Percentiles rank a stretch among this genome's conserved stretches.
Conservation (phyloP, 2,113 vertebrate species). For the Ophthalmolycus amberensis region DNA sequence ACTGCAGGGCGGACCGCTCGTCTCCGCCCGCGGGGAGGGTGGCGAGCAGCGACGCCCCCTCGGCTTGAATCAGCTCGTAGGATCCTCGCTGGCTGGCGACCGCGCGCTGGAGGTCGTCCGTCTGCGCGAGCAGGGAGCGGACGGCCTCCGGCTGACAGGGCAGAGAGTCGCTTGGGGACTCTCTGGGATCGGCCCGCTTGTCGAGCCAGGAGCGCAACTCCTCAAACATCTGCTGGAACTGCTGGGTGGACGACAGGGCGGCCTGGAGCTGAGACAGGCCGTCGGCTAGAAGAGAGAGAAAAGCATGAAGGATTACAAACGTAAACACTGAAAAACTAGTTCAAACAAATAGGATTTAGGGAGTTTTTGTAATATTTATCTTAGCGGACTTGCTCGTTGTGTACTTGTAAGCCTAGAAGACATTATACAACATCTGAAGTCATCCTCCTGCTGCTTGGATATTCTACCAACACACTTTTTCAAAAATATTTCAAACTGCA, state of each 20-base stretch:
- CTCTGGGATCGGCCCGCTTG: slow-evolving; percentile 80
- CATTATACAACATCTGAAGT: no score
- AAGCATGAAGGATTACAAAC: background rate
- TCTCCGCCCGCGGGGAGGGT: slow-evolving; percentile 89
- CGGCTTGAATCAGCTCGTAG: slow-evolving; percentile 93
- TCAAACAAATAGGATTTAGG: background rate
- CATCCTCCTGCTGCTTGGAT: no score
- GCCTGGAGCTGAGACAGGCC: slow-evolving; percentile 95
- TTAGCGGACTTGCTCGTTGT: background rate
- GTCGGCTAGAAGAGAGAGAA: slow-evolving; percentile 84
- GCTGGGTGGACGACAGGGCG: slow-evolving; percentile 95
- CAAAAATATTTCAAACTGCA: no score
- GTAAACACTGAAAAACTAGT: slow-evolving; percentile 15
- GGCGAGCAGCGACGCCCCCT: slow-evolving; percentile 90
- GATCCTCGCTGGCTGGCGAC: slow-evolving; percentile 94
- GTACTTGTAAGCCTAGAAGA: background rate
- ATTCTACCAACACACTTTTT: no score
- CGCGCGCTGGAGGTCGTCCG: slow-evolving; percentile 91
- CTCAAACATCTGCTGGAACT: slow-evolving; percentile 99
- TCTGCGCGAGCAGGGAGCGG: slow-evolving; percentile 88
- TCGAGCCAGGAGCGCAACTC: slow-evolving; percentile 95
- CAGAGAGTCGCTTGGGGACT: slow-evolving; percentile 79
- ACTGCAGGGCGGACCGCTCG: slow-evolving; percentile 89
- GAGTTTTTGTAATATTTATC: slow-evolving; percentile 12
- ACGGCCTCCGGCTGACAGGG: slow-evolving; percentile 89